Evolutionary conservation across 2,888 invertebrate genomes (phyloP).

Genomic region (Acanthococcus lagerstroemiae): DNA sequence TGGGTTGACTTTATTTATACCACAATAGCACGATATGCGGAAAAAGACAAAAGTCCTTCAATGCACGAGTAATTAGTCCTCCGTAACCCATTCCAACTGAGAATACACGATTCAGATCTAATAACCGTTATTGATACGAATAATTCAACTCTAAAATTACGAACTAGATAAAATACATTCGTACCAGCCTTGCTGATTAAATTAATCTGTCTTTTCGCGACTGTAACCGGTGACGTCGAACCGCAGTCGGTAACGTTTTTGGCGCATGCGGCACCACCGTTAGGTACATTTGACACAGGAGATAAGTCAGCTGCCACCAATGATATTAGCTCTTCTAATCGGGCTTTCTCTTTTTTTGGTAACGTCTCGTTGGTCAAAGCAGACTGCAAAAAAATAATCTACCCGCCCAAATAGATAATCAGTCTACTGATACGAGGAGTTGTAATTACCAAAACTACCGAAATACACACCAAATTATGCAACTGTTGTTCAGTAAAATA

Average conservation of each 20-base stretch:
- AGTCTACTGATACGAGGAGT: not conserved
- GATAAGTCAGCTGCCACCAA: conserved; percentile 16
- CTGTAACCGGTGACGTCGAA: conserved; percentile 2
- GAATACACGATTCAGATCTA: too few species aligned
- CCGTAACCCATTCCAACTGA: too few species aligned
- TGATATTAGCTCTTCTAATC: conserved; percentile 4
- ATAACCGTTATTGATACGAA: too few species aligned
- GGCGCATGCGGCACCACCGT: not conserved
- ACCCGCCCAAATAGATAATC: not conserved
- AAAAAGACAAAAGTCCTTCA: not conserved
- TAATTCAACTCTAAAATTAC: too few species aligned
- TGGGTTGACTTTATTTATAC: too few species aligned
- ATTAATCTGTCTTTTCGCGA: conserved; percentile 9
- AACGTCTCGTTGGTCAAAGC: conserved; percentile 10
- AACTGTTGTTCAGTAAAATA: conserved; percentile 59
- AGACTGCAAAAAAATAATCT: conserved; percentile 17
- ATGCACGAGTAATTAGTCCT: not conserved
- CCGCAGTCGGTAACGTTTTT: not conserved
- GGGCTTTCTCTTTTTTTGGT: conserved; percentile 17
- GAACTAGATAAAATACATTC: too few species aligned
- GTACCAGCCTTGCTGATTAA: conserved; percentile 18
- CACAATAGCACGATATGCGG: not conserved
- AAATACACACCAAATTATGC: conserved; percentile 47
- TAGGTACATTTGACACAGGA: not conserved
- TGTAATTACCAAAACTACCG: not conserved